phyloP scores from a whole-genome alignment of 2,113 vertebrate genomes.

The Corvus cornix region DNA sequence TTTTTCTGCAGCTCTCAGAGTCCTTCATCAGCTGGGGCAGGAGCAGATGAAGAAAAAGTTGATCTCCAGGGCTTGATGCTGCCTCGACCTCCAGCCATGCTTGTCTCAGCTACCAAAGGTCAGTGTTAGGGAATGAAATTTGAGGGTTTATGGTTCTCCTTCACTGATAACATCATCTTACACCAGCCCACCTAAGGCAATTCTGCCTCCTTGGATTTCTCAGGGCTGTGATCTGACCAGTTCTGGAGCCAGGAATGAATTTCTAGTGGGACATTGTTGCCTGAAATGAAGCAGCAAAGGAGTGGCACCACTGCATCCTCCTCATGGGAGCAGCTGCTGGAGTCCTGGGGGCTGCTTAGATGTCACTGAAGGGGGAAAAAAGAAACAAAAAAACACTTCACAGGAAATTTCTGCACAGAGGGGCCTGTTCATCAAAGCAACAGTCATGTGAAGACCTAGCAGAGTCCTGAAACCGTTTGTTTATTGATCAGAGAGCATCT shows the following conservation, averaged over 20 bases:
- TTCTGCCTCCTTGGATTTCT: not conserved
- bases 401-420: not conserved
- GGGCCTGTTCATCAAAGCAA: not conserved
- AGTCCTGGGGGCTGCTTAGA: not conserved
- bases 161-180: not conserved
- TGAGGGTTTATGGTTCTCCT: not conserved
- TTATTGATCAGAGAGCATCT: not conserved
- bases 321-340: not conserved
- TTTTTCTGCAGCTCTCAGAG: not conserved
- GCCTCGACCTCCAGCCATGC: conserved; percentile 25
- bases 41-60: not conserved
- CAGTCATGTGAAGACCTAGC: not conserved
- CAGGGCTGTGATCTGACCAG: not conserved
- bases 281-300: not conserved
- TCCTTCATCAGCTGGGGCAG: not conserved
- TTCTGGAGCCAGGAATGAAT: not conserved
- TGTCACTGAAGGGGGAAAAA: not conserved
- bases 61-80: not conserved
- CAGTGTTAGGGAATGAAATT: not conserved
- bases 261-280: not conserved
- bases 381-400: not conserved
- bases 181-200: not conserved
- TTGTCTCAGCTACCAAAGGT: conserved; percentile 76
- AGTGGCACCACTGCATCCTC: not conserved
- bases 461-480: not conserved